Evolutionary conservation across 2,797 vertebrate genomes (phyloP).

Genomic region (Typhlichthys eigenmanni): DNA sequence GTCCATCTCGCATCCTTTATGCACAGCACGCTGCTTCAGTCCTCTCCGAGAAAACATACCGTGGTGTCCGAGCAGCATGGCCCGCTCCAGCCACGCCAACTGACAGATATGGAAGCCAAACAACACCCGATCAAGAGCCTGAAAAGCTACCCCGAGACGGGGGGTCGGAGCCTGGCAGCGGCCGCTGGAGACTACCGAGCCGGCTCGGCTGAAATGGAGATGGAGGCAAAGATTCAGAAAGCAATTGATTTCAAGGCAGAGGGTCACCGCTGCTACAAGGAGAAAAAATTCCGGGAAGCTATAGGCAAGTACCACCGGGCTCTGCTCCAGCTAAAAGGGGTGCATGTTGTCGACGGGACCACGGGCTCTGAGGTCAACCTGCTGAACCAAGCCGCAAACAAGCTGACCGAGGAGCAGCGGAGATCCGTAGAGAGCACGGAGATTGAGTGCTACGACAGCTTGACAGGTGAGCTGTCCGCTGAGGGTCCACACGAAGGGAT

Average conservation of each 20-base stretch:
- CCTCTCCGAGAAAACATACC: constrained; percentile 70
- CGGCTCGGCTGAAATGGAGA: constrained; percentile 76
- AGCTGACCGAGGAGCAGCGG: constrained; percentile 87
- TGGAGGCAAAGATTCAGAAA: constrained; percentile 87
- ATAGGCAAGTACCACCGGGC: constrained; percentile 94
- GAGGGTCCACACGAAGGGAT: not conserved
- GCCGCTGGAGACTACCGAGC: constrained; percentile 63
- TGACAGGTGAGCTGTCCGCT: constrained; percentile 81
- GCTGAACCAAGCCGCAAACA: constrained; percentile 74
- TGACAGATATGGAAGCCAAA: constrained; percentile 81
- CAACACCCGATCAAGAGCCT: constrained; percentile 78
- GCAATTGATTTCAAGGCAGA: constrained; percentile 90
- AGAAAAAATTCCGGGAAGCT: constrained; percentile 94
- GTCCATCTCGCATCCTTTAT: constrained; percentile 73
- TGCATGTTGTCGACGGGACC: constrained; percentile 77
- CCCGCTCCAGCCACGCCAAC: constrained; percentile 60
- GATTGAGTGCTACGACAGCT: constrained; percentile 92
- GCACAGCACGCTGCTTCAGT: constrained; percentile 78
- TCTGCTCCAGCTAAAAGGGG: constrained; percentile 88
- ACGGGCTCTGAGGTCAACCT: constrained; percentile 80
- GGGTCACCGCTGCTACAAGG: constrained; percentile 90
- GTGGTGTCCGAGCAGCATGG: constrained; percentile 76
- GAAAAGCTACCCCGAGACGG: constrained; percentile 80
- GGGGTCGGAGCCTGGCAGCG: constrained; percentile 77
- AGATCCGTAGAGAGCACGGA: constrained; percentile 88